Base-by-base conservation (phyloP, 2,113 vertebrate species). In the Ranitomeya variabilis region DNA sequence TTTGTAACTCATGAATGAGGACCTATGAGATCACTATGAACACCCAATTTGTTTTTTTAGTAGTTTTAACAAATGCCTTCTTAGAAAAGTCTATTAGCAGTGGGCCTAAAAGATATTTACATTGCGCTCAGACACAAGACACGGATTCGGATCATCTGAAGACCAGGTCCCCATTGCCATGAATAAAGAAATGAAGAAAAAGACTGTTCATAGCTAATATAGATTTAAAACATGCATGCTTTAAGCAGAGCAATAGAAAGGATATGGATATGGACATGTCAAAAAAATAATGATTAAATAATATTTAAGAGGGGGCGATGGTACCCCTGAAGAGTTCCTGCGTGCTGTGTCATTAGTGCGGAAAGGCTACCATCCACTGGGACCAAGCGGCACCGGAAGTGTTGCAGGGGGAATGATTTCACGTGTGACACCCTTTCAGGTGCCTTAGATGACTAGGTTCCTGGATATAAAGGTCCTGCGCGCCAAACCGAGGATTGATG, bases 111-210 rank as follows among this genome's bases (percentile, higher is more conserved):
- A 52, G 26, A 55, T 71, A 86, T 86, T 86, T 78, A 77, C 55
- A 76, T 86, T 76, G n/a, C 71, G 51, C 12, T 86, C 31, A 74
- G 15, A 86, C 15, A 76, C 84, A 76, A 37, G 52, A 19, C 54
- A 74, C 26, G 8, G 66, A 73, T 73, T 73, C 71, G 67, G 66
- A 85, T 85, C 69, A 86, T 73, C 26, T 86, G 71, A 74, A 86
- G 84, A 86, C 54, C 37, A 74, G 23, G 84, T 60, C 84, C 73
- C 26, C 10, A 59, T 51, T 86, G 69, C 71, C 26, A 16, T 19
- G 16, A 1, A 55, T 73, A 45, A 85, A 85, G 54, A 86, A 86
- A 26, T 60, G 54, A 13, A 85, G 73, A 23, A 86, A 86, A 26
- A 76, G 54, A 13, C 84, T 26, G 26, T 86, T 60, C 84, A 86